These are phyloP conservation scores for Synergus itoensis DNA, from an alignment of 2,888 invertebrate species.

Conservation along the genomic window DNA sequence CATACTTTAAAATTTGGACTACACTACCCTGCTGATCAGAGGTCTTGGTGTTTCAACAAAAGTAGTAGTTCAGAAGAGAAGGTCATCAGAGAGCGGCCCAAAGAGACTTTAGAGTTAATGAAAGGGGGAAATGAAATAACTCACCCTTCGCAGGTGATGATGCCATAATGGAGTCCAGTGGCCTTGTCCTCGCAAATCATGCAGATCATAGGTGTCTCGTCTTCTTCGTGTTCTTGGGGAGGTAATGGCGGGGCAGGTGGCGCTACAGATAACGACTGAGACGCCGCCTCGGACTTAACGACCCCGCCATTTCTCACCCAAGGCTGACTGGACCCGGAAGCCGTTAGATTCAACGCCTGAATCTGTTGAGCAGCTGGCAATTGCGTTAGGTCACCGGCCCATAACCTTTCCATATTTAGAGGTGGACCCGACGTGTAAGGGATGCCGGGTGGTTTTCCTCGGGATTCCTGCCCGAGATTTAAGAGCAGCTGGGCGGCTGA, in stretches of 20 bases:
- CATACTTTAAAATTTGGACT: too few relatives aligned
- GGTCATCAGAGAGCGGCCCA: neutral
- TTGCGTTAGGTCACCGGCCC: slow-evolving; percentile 93
- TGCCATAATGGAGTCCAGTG: slow-evolving; percentile 98
- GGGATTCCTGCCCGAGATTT: slow-evolving; percentile 86
- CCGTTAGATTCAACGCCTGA: slow-evolving; percentile 86
- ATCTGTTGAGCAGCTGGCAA: slow-evolving; percentile 90
- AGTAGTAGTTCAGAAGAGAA: neutral
- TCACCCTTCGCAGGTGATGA: slow-evolving; percentile 98
- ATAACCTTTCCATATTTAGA: slow-evolving; percentile 93
- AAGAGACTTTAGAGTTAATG: neutral
- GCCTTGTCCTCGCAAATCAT: slow-evolving; percentile 99
- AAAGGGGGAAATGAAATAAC: slow-evolving; percentile 57
- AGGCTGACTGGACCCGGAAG: slow-evolving; percentile 72
- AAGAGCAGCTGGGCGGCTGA: slow-evolving; percentile 85
- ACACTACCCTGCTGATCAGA: too few relatives aligned
- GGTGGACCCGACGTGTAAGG: slow-evolving; percentile 79
- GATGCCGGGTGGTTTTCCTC: slow-evolving; percentile 78
- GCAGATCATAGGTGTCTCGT: slow-evolving; percentile 96
- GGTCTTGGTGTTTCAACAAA: neutral
- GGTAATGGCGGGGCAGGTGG: slow-evolving; percentile 77
- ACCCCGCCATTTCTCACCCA: slow-evolving; percentile 75
- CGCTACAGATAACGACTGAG: slow-evolving; percentile 70
- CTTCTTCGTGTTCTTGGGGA: slow-evolving; percentile 84
- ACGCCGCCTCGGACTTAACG: slow-evolving; percentile 70